Evolutionary conservation across 2,113 vertebrate genomes (phyloP), one percentile per base, ranked within the genome.

Genomic region (Acanthisitta chloris): DNA sequence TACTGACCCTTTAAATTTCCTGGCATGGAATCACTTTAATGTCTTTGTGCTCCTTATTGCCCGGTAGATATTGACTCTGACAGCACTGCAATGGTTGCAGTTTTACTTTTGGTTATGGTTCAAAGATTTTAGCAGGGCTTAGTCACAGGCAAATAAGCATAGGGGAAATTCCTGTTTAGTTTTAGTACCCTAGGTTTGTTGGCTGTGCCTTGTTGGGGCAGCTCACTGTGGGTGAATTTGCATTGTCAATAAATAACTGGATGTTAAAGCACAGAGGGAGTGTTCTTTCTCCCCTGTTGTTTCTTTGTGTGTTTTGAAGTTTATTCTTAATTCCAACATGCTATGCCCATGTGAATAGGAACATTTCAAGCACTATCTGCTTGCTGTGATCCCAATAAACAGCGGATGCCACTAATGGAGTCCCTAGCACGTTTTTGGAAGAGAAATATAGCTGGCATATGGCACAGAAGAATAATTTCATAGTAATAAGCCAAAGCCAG

Each of bases 401-500:
- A 96, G 88, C 25, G 57, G 69, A 94, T 95, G 70, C 80, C 64
- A 72, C 71, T 95, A 92, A 79, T 51, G 70, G 91, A 87, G 76
- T 81, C 80, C 36, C 67, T 93, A 84, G 58, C 73, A 84, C 3
- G 6, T 94, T 97, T 88, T 96, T 95, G 90, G 88, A 96, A 92
- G 83, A 88, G 62, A 66, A 96, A 70, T 96, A 81, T 64, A 92
- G 78, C 83, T 77, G 85, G 57, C 93, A 94, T 71, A 80, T 94
- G 93, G 88, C 86, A 72, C 46, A 57, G 90, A 95, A 91, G 65
- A 95, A 95, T 94, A 80, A 93, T 92, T 96, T 95, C 64, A 92
- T 61, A 87, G 70, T 86, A 87, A 80, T 90, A 91, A 94, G 93
- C 51, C 88, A 67, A 92, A 87, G 73, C 78, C 8, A 2, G 79